Evolutionary conservation across 2,113 vertebrate species (phyloP).

Genomic region (Paradoxurus hermaphroditus): DNA sequence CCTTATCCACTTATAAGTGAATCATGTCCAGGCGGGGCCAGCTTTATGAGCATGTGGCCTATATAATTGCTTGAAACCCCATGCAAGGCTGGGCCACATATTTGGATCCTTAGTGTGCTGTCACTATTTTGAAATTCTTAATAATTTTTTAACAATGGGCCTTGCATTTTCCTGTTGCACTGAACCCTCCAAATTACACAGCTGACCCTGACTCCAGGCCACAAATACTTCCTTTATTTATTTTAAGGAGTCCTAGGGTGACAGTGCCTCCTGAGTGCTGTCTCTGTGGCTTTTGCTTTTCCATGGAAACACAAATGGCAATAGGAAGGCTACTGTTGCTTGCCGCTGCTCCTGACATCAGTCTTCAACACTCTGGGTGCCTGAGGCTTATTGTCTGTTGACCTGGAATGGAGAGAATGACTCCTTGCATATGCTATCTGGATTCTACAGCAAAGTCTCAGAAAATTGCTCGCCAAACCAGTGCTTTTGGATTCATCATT

Average conservation of each 20-base stretch:
- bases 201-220: neutral
- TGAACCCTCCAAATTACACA: neutral
- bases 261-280: neutral
- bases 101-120: neutral
- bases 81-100: neutral
- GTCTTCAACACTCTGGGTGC: neutral
- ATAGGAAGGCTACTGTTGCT: neutral
- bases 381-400: neutral
- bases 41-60: neutral
- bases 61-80: too few relatives aligned
- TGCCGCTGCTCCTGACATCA: neutral
- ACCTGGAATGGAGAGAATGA: neutral
- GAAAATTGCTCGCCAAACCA: neutral
- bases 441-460: neutral
- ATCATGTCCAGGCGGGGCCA: neutral
- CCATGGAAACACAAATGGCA: neutral
- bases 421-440: rapidly evolving
- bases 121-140: neutral
- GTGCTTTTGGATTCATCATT: neutral
- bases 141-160: neutral
- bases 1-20: neutral
- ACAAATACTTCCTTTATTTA: neutral
- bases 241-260: neutral
- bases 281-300: neutral
- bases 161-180: neutral